phyloP scores from a whole-genome alignment of 2,888 invertebrate genomes.

The Carcina quercana region DNA sequence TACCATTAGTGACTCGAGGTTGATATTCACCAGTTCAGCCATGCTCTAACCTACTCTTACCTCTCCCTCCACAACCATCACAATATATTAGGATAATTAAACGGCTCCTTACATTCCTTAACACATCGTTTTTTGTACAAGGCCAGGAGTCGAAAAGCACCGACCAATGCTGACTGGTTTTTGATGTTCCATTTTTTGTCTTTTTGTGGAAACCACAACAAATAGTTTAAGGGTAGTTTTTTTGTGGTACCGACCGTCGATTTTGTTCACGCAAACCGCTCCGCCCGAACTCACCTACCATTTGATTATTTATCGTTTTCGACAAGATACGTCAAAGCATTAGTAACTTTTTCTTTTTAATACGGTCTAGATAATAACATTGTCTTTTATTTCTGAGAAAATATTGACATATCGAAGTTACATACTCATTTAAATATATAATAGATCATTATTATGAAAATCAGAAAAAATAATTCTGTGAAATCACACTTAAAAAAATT shows the following conservation, averaged over 20 bases:
- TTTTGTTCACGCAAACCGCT: conserved; percentile 53
- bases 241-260: conserved; percentile 53
- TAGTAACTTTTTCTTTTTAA: neutral
- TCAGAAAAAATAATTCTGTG: too few relatives aligned
- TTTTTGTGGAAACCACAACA: conserved; percentile 67
- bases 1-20: too few relatives aligned
- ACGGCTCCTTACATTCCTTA: conserved; percentile 74
- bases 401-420: too few relatives aligned
- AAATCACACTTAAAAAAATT: too few relatives aligned
- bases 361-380: too few relatives aligned
- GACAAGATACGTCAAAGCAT: conserved; percentile 20
- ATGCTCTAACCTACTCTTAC: too few relatives aligned
- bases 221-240: conserved; percentile 65
- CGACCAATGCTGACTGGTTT: conserved; percentile 72
- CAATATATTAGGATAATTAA: conserved; percentile 75
- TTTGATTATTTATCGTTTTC: conserved; percentile 20
- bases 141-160: conserved; percentile 63
- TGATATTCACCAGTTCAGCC: too few relatives aligned
- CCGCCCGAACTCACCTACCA: conserved; percentile 18
- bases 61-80: conserved; percentile 66
- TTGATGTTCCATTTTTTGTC: conserved; percentile 58
- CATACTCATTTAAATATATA: too few relatives aligned
- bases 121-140: conserved; percentile 69
- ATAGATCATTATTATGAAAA: too few relatives aligned
- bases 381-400: too few relatives aligned